Evolutionary conservation across 2,888 invertebrate genomes (phyloP), one percentile per base, ranked within the genome.

Genomic region (Galerucella pusilla): DNA sequence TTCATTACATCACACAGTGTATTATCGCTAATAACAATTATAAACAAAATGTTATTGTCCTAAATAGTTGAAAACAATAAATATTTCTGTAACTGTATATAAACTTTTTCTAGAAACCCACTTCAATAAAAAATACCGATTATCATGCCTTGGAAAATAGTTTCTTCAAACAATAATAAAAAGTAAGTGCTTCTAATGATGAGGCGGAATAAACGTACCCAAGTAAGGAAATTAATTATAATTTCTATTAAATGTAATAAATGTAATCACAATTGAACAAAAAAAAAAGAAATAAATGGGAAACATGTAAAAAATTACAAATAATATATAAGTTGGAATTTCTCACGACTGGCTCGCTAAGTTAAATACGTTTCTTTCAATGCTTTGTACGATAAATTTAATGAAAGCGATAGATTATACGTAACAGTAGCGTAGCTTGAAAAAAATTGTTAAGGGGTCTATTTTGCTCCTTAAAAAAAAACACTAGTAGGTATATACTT

Each of bases 211-310:
- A 54, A 70, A 70, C 45, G 63, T 64, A 45, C 54, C 70, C 63
- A 64, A 52, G 16, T n/a, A 70, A 49, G 5, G 42, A 70, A 70
- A 64, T 70, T 69, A 69, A 69, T 69, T 70, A 54, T 42, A 46
- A 61, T 70, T 70, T 70, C 63, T 63, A 63, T 70, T 52, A 70
- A 70, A 70, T 57, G 57, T 57, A 57, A 57, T 63, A 70, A 70
- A 70, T 52, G 61, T 63, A 63, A 63, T 64, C 42, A 45, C 52
- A 63, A 63, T 70, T 52, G 63, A 63, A 70, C 28, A 64, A 70
- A 70, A 63, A 45, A 49, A 49, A 49, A 11, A 12, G 49, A 49
- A 65, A 9, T 42, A 20, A 46, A 10, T 42, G 11, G 14, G 60
- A 9, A 45, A 65, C 46, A 45, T 0, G 6, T 11, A 65, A 64